Conservation (phyloP, 2,888 invertebrate genomes). For the Druceiella hillmani region DNA sequence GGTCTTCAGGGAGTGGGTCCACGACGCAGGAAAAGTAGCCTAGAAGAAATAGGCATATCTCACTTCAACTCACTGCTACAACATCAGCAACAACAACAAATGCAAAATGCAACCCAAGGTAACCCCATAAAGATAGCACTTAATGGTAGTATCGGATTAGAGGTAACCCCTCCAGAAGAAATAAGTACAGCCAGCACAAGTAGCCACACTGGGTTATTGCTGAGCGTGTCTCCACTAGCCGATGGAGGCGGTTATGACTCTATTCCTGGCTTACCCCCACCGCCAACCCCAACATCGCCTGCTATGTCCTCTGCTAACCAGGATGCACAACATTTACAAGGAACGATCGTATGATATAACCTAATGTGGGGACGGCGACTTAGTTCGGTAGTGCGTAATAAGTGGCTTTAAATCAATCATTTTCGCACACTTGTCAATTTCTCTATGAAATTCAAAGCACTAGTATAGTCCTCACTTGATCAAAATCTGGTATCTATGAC, state of each 20-base stretch:
- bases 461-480: too few relatives aligned
- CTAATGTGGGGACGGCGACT: constrained; percentile 88
- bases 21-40: constrained; percentile 71
- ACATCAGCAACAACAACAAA: constrained; percentile 41
- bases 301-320: constrained; percentile 35
- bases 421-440: background rate
- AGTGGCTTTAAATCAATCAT: constrained; percentile 52
- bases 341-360: constrained; percentile 93
- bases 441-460: too few relatives aligned
- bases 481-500: too few relatives aligned
- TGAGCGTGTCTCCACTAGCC: constrained; percentile 31
- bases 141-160: constrained; percentile 81
- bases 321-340: constrained; percentile 75
- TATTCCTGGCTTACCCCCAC: constrained; percentile 39
- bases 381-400: constrained; percentile 70
- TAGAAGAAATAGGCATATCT: constrained; percentile 81
- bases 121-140: constrained; percentile 81
- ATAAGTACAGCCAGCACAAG: constrained; percentile 48
- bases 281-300: constrained; percentile 35
- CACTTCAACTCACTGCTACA: constrained; percentile 67
- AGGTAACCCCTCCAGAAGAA: constrained; percentile 69
- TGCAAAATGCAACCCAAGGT: constrained; percentile 56
- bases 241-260: constrained; percentile 47
- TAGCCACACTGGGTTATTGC: constrained; percentile 50
- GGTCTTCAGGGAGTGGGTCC: constrained; percentile 62